A percentile compares a stretch with the other conserved stretches of the same genome.
Conservation (phyloP, 2,113 vertebrate genomes). For the Archilochus colubris region DNA sequence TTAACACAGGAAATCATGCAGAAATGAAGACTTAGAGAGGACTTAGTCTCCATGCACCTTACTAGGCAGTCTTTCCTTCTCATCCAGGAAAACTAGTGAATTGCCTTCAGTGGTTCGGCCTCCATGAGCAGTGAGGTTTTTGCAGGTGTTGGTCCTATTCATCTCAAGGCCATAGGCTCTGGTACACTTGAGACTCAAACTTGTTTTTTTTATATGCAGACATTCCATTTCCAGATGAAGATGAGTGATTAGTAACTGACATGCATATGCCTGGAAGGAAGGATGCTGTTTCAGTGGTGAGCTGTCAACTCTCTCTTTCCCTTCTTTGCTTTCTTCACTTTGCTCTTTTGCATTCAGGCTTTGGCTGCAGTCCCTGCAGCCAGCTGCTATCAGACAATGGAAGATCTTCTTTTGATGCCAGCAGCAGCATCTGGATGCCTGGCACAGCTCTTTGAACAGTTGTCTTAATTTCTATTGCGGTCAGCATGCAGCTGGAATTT, state of each 20-base stretch:
- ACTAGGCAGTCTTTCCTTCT: not conserved
- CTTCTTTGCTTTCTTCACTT: not conserved
- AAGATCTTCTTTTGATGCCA: not conserved
- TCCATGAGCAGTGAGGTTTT: not conserved
- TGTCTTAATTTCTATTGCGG: conserved; percentile 9
- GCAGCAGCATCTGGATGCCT: conserved; percentile 42
- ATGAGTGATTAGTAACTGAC: not conserved
- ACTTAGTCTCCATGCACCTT: not conserved
- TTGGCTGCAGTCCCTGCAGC: conserved; percentile 26
- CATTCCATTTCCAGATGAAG: not conserved
- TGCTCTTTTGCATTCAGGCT: not conserved
- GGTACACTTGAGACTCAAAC: not conserved
- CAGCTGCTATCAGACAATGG: not conserved
- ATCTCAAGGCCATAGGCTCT: not conserved
- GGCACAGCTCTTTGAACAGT: conserved; percentile 14
- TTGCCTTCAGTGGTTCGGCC: not conserved
- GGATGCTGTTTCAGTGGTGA: not conserved
- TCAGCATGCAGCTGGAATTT: conserved; percentile 32
- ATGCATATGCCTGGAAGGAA: not conserved
- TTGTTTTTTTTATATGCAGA: not conserved
- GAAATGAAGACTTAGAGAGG: not conserved
- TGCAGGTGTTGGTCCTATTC: not conserved
- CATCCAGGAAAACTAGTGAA: not conserved
- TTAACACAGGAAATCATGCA: not conserved
- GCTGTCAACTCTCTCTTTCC: not conserved